A percentile compares a stretch with the other conserved stretches of the same genome.
phyloP scores from a whole-genome alignment of 2,113 vertebrate species.

The Vireo altiloquus region DNA sequence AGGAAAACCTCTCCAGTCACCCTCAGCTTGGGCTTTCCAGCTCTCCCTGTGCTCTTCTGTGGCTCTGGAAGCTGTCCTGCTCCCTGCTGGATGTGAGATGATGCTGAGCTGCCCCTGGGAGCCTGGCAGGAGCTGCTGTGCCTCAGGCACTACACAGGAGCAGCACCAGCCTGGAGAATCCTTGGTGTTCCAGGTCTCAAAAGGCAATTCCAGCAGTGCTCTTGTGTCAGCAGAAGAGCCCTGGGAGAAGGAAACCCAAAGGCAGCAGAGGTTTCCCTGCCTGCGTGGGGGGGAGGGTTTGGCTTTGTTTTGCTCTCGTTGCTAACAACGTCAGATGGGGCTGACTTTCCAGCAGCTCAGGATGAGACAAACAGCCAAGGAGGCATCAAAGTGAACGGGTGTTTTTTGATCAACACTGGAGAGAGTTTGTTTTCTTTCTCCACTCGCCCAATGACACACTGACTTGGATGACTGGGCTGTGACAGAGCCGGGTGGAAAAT shows the following conservation, averaged over 20 bases:
- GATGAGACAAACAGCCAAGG: constrained; percentile 59
- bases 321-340: constrained; percentile 52
- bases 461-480: constrained; percentile 54
- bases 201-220: neutral
- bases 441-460: constrained; percentile 55
- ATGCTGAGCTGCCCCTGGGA: neutral
- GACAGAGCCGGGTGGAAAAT: constrained; percentile 55
- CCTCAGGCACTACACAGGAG: neutral
- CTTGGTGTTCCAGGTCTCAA: accelerated
- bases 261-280: constrained; percentile 19
- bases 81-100: neutral
- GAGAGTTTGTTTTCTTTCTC: constrained; percentile 63
- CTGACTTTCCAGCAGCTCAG: constrained; percentile 39
- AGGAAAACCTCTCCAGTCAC: neutral
- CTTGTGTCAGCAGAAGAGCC: neutral
- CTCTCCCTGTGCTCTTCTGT: neutral
- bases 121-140: neutral
- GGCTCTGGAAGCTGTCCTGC: neutral
- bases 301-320: constrained; percentile 60
- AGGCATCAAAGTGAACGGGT: constrained; percentile 55
- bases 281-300: neutral
- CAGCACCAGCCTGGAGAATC: neutral
- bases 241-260: neutral
- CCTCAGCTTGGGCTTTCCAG: neutral
- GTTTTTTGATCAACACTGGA: constrained; percentile 48